Conservation (phyloP, 2,888 invertebrate species). For the Lithodes maja region DNA sequence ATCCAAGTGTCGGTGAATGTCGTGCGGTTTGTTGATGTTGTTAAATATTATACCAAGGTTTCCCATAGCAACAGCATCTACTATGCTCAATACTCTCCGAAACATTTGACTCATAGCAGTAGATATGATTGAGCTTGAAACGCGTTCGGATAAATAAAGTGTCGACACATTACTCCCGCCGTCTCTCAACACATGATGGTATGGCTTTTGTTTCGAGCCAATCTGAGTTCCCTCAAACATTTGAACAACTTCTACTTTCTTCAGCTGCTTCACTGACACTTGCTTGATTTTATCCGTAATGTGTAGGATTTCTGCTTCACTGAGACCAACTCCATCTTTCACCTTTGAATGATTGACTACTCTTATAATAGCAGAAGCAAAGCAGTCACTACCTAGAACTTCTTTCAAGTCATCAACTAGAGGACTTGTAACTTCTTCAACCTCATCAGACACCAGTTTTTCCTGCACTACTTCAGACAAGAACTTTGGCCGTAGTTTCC, state of each 20-base stretch:
- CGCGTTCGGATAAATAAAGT: conserved; percentile 15
- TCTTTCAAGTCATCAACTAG: not conserved
- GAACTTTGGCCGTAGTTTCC: conserved; percentile 31
- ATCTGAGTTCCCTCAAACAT: not conserved
- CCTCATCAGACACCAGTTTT: conserved; percentile 2
- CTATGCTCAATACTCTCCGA: not conserved
- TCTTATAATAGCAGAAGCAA: conserved; percentile 23
- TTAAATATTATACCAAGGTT: not conserved
- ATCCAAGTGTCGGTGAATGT: conserved; percentile 1
- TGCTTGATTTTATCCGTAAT: not conserved
- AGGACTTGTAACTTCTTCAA: not conserved
- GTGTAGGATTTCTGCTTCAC: not conserved
- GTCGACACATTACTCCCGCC: not conserved
- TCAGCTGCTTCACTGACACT: conserved; percentile 23
- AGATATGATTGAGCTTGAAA: not conserved
- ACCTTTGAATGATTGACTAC: conserved; percentile 24
- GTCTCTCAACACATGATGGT: no score
- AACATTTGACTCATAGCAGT: not conserved
- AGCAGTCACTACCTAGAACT: not conserved
- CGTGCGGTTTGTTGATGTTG: conserved; percentile 18
- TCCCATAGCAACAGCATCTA: not conserved
- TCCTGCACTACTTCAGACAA: conserved; percentile 16
- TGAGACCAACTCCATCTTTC: not conserved
- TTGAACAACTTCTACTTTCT: not conserved
- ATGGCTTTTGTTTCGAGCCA: not conserved